Evolutionary conservation across 2,113 vertebrate species (phyloP), one percentile per base, ranked within the genome.

Genomic region (Epinephelus fuscoguttatus): DNA sequence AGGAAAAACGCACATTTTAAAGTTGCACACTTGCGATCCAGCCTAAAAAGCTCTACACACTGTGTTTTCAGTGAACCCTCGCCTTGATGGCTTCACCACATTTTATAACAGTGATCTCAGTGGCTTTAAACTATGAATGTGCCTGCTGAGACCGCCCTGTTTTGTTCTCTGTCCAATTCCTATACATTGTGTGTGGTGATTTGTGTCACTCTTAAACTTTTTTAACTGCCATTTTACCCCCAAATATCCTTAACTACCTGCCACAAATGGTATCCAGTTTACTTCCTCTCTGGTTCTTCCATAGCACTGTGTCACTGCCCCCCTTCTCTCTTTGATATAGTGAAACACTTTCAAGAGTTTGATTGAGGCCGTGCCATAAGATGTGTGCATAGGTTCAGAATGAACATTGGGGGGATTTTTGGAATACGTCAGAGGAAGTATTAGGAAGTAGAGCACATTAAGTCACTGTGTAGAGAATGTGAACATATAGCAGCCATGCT

Each of bases 21-120:
- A 80, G 72, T 47, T 33, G n/a, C 56, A 72, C 21, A 2, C 12
- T 74, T 14, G 18, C 55, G 11, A 57, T 61, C 75, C n/a, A 30
- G 68, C 63, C 52, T 70, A 14, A 82, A 81, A 64, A 69, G 42
- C 71, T 53, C 27, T 2, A 42, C 68, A 87, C 75, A 61, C 63
- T 56, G 71, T 50, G 75, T 45, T 52, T 68, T 72, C 70, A 75
- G 78, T 80, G 79, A 21, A 57, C 68, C 66, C 33, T 0, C 3
- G 70, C 67, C 47, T 66, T 86, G 80, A 88, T 85, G 73, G 77
- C 70, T 80, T 90, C 72, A 84, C 45, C 74, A 86, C 67, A 83
- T 89, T 92, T 87, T 87, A 88, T 81, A 78, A 76, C 78, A 27
- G 55, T 89, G 84, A 89, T 84, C 86, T 89, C 89, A 89, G 74